Conservation (phyloP, 2,113 vertebrate species). For the Chionomys nivalis region DNA sequence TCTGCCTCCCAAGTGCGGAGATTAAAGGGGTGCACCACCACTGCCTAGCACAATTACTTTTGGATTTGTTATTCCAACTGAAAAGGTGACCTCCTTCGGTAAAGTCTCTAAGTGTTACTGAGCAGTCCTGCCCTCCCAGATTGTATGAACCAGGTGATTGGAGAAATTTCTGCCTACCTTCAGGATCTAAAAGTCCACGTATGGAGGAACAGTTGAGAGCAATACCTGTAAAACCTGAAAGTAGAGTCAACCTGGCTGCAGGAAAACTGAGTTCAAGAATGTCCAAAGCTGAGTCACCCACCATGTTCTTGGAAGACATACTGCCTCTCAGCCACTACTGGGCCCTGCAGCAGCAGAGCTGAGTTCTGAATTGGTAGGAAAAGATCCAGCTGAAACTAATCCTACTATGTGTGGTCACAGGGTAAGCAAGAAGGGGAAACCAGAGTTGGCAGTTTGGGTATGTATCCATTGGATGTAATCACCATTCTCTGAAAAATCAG, state of each 20-base stretch:
- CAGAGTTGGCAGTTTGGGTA: background rate
- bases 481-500: background rate
- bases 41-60: background rate
- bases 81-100: constrained; percentile 6
- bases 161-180: constrained; percentile 26
- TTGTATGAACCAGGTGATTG: constrained; percentile 25
- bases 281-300: background rate
- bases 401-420: background rate
- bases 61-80: constrained; percentile 23
- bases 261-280: background rate
- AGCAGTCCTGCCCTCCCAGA: background rate
- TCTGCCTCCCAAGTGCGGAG: no score
- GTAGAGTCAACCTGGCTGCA: background rate
- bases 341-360: background rate
- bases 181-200: constrained; percentile 19
- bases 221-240: background rate
- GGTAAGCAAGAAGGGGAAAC: background rate
- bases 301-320: constrained; percentile 7
- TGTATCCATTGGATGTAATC: background rate
- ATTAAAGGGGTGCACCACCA: no score
- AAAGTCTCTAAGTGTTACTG: background rate
- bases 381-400: background rate
- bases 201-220: constrained; percentile 45
- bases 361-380: constrained; percentile 10
- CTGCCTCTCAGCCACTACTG: background rate